phyloP scores from a whole-genome alignment of 2,797 vertebrate genomes.

The Lerista edwardsae region DNA sequence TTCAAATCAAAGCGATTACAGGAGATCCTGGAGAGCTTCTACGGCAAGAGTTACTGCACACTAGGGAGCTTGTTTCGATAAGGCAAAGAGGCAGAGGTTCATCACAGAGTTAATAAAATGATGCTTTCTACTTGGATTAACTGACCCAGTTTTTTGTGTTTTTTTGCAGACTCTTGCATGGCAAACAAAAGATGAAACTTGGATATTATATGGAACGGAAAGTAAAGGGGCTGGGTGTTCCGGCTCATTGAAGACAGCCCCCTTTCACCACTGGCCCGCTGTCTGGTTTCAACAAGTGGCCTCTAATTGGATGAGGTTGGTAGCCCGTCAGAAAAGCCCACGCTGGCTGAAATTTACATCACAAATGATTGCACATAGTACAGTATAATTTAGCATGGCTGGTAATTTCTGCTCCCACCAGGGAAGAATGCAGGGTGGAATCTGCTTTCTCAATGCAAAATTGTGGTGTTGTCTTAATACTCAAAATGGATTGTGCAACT shows the following conservation, averaged over 20 bases:
- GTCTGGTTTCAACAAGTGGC: constrained; percentile 30
- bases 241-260: not conserved
- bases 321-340: not conserved
- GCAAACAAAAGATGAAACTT: constrained; percentile 68
- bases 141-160: constrained; percentile 80
- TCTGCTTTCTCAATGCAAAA: not conserved
- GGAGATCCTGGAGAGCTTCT: constrained; percentile 58
- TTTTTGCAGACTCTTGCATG: constrained; percentile 70
- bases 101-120: constrained; percentile 77
- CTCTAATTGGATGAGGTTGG: constrained; percentile 39
- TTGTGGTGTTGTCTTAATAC: not conserved
- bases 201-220: constrained; percentile 56
- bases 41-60: constrained; percentile 51
- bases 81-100: constrained; percentile 66
- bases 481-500: not conserved
- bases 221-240: constrained; percentile 38
- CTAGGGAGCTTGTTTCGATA: constrained; percentile 62
- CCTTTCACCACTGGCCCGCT: not conserved
- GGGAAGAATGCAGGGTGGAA: not conserved
- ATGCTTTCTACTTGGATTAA: constrained; percentile 80
- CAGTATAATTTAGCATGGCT: not conserved
- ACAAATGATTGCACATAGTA: not conserved
- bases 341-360: not conserved
- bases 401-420: not conserved
- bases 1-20: constrained; percentile 62